Conservation (phyloP, 1,140 invertebrate species). For the Anoplophora glabripennis region DNA sequence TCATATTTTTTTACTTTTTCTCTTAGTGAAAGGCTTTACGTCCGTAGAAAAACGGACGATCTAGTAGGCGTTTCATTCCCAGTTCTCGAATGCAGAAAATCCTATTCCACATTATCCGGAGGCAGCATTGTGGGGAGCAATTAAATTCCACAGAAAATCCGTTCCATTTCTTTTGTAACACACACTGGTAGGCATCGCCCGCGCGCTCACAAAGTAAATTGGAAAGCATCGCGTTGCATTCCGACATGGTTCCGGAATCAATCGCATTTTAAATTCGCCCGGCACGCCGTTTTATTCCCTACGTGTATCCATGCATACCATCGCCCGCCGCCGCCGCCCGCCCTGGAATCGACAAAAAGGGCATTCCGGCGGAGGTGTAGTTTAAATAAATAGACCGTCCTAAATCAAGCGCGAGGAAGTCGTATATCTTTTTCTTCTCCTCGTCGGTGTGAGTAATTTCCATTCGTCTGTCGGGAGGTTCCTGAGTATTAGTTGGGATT, state of each 20-base stretch:
- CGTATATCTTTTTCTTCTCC: not conserved
- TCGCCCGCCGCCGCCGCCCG: not conserved
- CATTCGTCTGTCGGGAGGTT: no score
- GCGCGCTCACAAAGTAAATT: slow-evolving; percentile 4
- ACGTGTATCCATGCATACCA: slow-evolving; percentile 4
- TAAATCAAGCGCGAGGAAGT: slow-evolving; percentile 2
- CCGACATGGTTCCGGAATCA: slow-evolving; percentile 1
- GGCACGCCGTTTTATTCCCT: not conserved
- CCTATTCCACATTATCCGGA: no score
- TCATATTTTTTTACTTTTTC: no score
- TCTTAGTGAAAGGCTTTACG: no score
- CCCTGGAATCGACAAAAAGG: not conserved
- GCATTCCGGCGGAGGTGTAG: not conserved
- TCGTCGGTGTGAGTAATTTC: no score
- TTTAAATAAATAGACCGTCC: slow-evolving; percentile 3
- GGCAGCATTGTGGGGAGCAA: not conserved
- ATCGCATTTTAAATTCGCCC: slow-evolving; percentile 3
- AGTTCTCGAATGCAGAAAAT: no score
- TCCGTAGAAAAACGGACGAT: no score
- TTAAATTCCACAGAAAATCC: slow-evolving; percentile 2
- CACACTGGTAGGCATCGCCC: not conserved
- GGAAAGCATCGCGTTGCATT: slow-evolving; percentile 3
- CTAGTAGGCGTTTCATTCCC: no score
- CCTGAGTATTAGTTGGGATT: no score
- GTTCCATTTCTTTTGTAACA: not conserved